Base-by-base conservation (phyloP, 2,888 invertebrate genomes). In the Megamerina dolium region DNA sequence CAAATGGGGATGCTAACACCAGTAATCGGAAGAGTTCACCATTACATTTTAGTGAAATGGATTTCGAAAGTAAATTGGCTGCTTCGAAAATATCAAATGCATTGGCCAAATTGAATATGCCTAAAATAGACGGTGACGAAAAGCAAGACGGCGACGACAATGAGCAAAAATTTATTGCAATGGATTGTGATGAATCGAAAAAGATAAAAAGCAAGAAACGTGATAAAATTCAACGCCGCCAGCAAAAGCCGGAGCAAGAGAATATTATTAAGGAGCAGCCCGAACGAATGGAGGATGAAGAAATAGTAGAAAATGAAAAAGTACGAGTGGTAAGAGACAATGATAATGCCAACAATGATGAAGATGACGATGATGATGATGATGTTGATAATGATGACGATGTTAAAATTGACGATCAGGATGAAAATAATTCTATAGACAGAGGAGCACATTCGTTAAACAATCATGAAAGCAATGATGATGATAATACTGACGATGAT, bases 41-140 rank as follows among this genome's bases (percentile, higher is more conserved):
- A 36, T 41, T 32, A 37, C n/a, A 56, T 43, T 54, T 59, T 18
- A 53, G 51, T 18, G 61, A 64, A 51, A 63, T 67, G 56, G 70
- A 70, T 50, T 68, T 66, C 43, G 71, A 71, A 46, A 62, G 67
- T 42, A 67, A 67, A 54, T 53, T 70, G 41, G 61, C 64, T 8
- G 68, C 66, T 29, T 68, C 70, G 21, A 69, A 66, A 55, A 70
- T 70, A 45, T 60, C 70, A 35, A 62, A 60, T 46, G 64, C 57
- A 13, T 44, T 65, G 50, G 53, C 57, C 45, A 61, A 57, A 56
- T 41, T 17, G 43, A 48, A 48, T 41, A 33, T 38, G 16, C 26
- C 40, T 17, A 49, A 40, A 34, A 37, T 23, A 31, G n/a, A 17
- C 32, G 38, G 37, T 38, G n/a, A 41, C 10, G 10, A 23, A 23